phyloP scores from a whole-genome alignment of 2,113 vertebrate genomes.

The Galemys pyrenaicus region DNA sequence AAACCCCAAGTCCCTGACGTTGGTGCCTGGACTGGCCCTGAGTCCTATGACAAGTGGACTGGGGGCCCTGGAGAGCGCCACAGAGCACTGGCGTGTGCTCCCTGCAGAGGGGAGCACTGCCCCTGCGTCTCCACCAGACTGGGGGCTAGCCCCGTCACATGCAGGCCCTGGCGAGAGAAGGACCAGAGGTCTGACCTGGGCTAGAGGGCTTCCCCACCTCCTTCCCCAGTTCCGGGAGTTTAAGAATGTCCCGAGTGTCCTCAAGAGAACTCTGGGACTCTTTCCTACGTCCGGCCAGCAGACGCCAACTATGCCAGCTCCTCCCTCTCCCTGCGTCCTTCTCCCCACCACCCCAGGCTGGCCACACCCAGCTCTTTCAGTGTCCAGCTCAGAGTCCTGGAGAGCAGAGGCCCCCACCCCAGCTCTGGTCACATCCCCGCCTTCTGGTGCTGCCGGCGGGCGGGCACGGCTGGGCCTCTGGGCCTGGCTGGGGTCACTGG shows the following conservation, averaged over 20 bases:
- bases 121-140: neutral
- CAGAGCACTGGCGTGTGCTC: neutral
- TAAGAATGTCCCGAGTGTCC: conserved; percentile 3
- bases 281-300: neutral
- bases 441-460: neutral
- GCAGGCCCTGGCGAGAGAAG: neutral
- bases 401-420: neutral
- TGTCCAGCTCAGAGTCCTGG: neutral
- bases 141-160: too few species aligned
- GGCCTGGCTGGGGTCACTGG: neutral
- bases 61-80: neutral
- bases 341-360: neutral
- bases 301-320: neutral
- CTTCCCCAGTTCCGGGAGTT: neutral
- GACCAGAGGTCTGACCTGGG: neutral
- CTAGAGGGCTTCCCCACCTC: neutral
- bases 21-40: neutral
- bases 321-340: neutral
- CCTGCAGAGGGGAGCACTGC: neutral
- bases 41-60: neutral
- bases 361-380: neutral
- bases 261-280: neutral
- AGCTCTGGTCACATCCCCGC: neutral
- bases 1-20: neutral
- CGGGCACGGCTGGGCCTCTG: neutral